Base-by-base conservation (phyloP, 1,140 invertebrate species). In the Philopotamus ludificatus region DNA sequence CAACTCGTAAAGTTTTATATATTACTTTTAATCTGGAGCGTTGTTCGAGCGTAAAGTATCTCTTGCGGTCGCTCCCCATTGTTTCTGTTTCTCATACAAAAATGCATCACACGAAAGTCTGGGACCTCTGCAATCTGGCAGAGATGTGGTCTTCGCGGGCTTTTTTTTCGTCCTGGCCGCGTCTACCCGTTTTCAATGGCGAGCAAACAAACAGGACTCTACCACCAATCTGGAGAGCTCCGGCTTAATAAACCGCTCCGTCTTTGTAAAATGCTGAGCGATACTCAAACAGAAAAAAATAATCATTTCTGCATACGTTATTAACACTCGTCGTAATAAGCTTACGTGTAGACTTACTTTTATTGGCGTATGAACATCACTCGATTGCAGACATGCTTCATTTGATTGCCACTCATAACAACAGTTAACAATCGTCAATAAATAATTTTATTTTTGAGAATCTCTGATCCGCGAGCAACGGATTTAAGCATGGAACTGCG, bases 201-300 rank as follows among this genome's bases (percentile, higher is more conserved):
- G 47, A 60, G 47, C 57, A 60, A 60, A 60, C 23, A 39, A 39
- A 60, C 57, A 18, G 22, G 57, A 47, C 57, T n/a, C n/a, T n/a
- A 25, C 15, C 57, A 20, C 57, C 57, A 60, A 60, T 60, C 57
- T 60, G 57, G 42, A 45, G 41, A 49, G 57, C 57, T 39, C 23
- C 26, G 22, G 57, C 57, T 60, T 60, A 60, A 60, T 57, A 57
- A 57, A 57, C n/a, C n/a, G 54, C 54, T 57, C 54, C 42, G 18
- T 34, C 28, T 12, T 12, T 34, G 28, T 34, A 28, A 42, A 42
- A 57, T 57, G 26, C 54, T 57, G n/a, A 12, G 28, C 26, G 54
- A 28, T 42, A 23, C 28, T 28, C 54, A 57, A 57, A 57, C 54
- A 42, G n/a, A n/a, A n/a, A n/a, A n/a, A n/a, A n/a, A n/a, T n/a